Base-by-base conservation (phyloP, 2,113 vertebrate species). In the Aix galericulata region DNA sequence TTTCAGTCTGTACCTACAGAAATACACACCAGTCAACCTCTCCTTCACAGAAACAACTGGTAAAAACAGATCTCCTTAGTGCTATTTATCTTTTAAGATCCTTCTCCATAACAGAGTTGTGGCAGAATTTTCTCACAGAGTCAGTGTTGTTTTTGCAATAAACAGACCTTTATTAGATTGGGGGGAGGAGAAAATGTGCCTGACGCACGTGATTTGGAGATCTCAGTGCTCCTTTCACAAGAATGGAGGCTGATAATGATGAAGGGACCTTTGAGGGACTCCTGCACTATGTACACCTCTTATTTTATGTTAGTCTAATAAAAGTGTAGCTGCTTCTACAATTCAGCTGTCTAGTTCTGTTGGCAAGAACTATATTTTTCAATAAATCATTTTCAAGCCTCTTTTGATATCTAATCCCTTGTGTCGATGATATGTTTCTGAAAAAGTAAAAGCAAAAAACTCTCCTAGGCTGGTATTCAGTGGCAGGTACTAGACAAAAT, bases 261-360 rank as follows among this genome's bases (percentile, higher is more conserved):
- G 82, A 97, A 96, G 78, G 82, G 75, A 91, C 69, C 82, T 97
- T 83, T 95, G 91, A 96, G 88, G 48, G 90, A 86, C 79, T 93
- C 90, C 71, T 93, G 91, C 94, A 78, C 36, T 63, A 83, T 64
- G 44, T 64, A 66, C 55, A 94, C 31, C 60, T 89, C 92, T 71
- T 92, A 89, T 93, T 97, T 97, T 95, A 96, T 40, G 20, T 95
- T 93, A 75, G 52, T 78, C 68, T 96, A 87, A 97, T 95, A 96
- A 97, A 97, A 95, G 40, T n/a, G 16, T 89, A 67, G 66, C 95
- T 85, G 31, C 40, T 97, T 94, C 94, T 63, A 50, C 83, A 89
- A 36, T 87, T 89, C 95, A 92, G 66, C 90, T 93, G 81, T 88
- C 9, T 83, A 86, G 71, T 82, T 96, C 84, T 60, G 63, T 58